Conservation (phyloP, 2,113 vertebrate genomes). For the Tragelaphus imberbis region DNA sequence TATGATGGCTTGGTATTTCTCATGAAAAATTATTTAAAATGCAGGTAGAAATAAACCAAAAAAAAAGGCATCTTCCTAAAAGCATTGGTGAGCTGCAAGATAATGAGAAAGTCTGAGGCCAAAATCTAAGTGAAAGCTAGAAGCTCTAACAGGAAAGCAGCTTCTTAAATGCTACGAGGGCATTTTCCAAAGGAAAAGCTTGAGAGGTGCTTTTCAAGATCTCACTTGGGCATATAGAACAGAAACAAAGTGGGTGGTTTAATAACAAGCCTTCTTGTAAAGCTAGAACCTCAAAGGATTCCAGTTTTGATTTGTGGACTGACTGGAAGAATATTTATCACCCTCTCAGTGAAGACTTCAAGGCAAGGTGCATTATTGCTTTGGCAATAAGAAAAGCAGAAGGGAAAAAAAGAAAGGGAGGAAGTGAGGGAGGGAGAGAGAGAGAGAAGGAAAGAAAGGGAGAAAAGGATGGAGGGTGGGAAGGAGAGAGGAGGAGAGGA, state of each 20-base stretch:
- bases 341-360: not conserved
- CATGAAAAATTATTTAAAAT: constrained; percentile 27
- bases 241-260: constrained; percentile 50
- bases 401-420: not conserved
- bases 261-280: not conserved
- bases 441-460: not conserved
- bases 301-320: constrained; percentile 1
- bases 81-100: not conserved
- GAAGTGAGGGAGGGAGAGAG: not conserved
- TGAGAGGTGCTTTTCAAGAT: constrained; percentile 32
- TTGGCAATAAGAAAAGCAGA: not conserved
- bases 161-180: not conserved
- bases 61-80: not conserved
- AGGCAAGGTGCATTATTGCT: not conserved
- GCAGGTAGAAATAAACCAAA: not conserved
- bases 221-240: not conserved
- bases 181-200: constrained; percentile 34
- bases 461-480: not conserved
- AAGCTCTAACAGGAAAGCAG: not conserved
- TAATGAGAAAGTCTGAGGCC: not conserved
- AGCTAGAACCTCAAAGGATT: not conserved
- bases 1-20: not conserved
- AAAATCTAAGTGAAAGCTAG: not conserved
- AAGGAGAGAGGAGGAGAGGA: not conserved
- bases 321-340: constrained; percentile 18